phyloP scores from a whole-genome alignment of 2,888 invertebrate genomes.

The Formica aserva region DNA sequence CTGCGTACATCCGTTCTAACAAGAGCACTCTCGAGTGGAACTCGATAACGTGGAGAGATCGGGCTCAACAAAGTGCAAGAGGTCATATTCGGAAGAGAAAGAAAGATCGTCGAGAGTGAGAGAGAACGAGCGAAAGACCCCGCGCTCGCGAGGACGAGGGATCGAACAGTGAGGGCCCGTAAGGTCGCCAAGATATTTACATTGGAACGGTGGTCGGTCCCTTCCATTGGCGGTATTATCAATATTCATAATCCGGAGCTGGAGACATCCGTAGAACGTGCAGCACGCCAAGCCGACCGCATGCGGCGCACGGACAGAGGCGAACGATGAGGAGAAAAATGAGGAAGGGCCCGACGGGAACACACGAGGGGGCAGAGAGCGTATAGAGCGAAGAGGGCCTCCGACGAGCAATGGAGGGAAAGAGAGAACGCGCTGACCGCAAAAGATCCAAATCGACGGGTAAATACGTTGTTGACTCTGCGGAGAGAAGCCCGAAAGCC shows the following conservation, averaged over 20 bases:
- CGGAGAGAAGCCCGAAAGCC: slow-evolving; percentile 81
- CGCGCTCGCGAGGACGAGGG: background rate
- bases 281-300: slow-evolving; percentile 75
- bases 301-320: slow-evolving; percentile 67
- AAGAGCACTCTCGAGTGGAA: slow-evolving; percentile 56
- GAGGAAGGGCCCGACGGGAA: slow-evolving; percentile 49
- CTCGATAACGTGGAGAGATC: slow-evolving; percentile 56
- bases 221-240: slow-evolving; percentile 75
- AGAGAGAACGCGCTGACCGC: slow-evolving; percentile 75
- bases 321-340: slow-evolving; percentile 49
- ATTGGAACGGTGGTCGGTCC: slow-evolving; percentile 71
- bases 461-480: slow-evolving; percentile 84
- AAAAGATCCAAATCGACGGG: slow-evolving; percentile 84
- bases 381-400: slow-evolving; percentile 50
- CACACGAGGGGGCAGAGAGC: slow-evolving; percentile 27
- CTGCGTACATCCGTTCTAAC: background rate
- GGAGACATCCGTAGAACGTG: slow-evolving; percentile 77
- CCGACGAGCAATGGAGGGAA: slow-evolving; percentile 1
- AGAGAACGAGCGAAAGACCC: background rate
- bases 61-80: slow-evolving; percentile 56
- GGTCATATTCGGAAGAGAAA: slow-evolving; percentile 12
- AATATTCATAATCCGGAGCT: slow-evolving; percentile 81
- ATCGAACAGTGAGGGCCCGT: slow-evolving; percentile 59
- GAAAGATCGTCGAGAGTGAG: background rate
- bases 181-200: slow-evolving; percentile 78